phyloP scores from a whole-genome alignment of 2,113 vertebrate genomes.

The Neogobius melanostomus region DNA sequence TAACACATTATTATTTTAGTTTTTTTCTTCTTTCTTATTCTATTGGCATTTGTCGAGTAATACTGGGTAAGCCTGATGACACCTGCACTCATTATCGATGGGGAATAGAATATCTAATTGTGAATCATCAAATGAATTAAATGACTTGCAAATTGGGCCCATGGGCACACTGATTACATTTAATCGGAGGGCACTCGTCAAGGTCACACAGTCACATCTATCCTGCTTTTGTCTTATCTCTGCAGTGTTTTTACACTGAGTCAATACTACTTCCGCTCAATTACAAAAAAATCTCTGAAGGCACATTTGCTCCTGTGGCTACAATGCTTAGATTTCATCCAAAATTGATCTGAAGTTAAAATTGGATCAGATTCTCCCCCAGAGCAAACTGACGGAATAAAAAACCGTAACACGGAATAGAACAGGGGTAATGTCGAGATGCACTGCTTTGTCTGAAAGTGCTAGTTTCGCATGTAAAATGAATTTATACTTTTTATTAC shows the following conservation, averaged over 20 bases:
- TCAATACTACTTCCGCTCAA: not conserved
- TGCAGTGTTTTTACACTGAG: not conserved
- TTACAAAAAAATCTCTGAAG: not conserved
- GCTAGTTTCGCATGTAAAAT: too few species aligned
- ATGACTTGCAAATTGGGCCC: slow-evolving; percentile 1
- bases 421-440: not conserved
- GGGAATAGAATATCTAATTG: slow-evolving; percentile 1
- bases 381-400: slow-evolving; percentile 4
- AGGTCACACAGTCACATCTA: not conserved
- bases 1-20: not conserved
- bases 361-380: not conserved
- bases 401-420: slow-evolving; percentile 3
- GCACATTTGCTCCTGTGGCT: slow-evolving; percentile 1
- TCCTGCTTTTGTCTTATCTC: not conserved
- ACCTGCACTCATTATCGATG: not conserved
- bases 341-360: slow-evolving; percentile 1
- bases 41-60: not conserved
- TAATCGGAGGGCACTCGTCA: slow-evolving; percentile 1
- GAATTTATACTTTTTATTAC: too few species aligned
- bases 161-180: slow-evolving; percentile 5
- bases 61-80: not conserved
- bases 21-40: not conserved
- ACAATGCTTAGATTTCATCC: not conserved
- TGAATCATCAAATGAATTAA: slow-evolving; percentile 1
- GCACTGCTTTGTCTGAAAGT: too few species aligned